Conservation (phyloP, 37 sponge, comb jelly and placozoan genomes). For the Chondrilla cf. caribensis region DNA sequence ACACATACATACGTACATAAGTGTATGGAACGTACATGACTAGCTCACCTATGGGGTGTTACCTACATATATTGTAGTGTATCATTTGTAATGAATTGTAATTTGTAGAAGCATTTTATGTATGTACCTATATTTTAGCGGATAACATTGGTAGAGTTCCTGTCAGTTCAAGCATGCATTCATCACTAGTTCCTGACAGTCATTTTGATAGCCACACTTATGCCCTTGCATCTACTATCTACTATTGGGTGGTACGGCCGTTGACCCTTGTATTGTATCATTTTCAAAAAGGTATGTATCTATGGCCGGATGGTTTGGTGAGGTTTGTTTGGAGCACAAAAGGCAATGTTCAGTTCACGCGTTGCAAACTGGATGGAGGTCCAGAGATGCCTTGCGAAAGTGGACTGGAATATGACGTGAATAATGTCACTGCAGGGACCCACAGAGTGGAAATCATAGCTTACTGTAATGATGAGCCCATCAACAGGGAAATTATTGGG, state of each 20-base stretch:
- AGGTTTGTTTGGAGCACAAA: background rate
- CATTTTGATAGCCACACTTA: background rate
- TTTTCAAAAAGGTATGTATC: background rate
- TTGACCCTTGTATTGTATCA: too few species aligned
- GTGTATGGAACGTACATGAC: too few species aligned
- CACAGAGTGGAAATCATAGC: background rate
- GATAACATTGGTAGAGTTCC: too few species aligned
- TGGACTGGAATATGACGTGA: background rate
- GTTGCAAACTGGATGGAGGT: conserved; percentile 15
- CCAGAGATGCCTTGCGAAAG: background rate
- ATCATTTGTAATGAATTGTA: too few species aligned
- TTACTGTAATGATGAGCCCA: background rate
- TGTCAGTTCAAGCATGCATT: background rate
- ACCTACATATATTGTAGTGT: too few species aligned
- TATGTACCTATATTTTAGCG: too few species aligned
- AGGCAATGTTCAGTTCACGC: background rate
- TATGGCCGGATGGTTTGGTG: conserved; percentile 3
- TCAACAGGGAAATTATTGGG: background rate
- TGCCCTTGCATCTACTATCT: too few species aligned
- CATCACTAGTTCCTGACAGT: too few species aligned
- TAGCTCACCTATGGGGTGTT: too few species aligned
- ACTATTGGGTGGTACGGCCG: too few species aligned
- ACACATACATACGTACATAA: too few species aligned
- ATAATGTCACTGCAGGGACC: background rate
- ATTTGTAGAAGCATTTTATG: too few species aligned